Conservation (phyloP, 2,888 invertebrate genomes). For the Eugnorisma glareosa region DNA sequence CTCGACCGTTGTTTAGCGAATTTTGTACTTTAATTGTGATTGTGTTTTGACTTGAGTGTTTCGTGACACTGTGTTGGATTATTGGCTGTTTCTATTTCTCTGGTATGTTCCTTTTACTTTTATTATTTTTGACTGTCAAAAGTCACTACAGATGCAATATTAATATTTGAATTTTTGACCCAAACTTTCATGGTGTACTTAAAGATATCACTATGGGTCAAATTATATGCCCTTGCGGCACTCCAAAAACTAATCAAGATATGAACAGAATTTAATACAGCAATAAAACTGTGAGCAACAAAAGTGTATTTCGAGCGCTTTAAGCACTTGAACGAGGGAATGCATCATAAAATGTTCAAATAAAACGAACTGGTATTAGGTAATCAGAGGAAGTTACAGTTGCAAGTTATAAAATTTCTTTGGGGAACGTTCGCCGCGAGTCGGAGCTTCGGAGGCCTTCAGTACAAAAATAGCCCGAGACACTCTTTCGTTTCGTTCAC, state of each 20-base stretch:
- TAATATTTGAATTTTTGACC: not conserved
- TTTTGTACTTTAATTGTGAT: slow-evolving; percentile 75
- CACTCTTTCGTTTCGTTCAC: slow-evolving; percentile 85
- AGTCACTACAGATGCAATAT: not conserved
- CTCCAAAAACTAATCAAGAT: slow-evolving; percentile 41
- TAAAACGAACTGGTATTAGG: slow-evolving; percentile 74
- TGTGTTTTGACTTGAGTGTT: slow-evolving; percentile 81
- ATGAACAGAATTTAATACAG: slow-evolving; percentile 42
- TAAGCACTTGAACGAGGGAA: slow-evolving; percentile 43
- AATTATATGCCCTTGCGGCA: slow-evolving; percentile 59
- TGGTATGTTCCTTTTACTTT: slow-evolving; percentile 73
- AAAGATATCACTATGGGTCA: slow-evolving; percentile 22
- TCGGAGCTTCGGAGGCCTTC: slow-evolving; percentile 84
- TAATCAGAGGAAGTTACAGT: slow-evolving; percentile 82
- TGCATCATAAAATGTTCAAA: slow-evolving; percentile 60
- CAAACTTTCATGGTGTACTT: slow-evolving; percentile 14
- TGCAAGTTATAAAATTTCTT: slow-evolving; percentile 82
- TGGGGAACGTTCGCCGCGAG: slow-evolving; percentile 73
- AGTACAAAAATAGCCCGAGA: slow-evolving; percentile 87
- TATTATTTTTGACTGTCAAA: slow-evolving; percentile 8
- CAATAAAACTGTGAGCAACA: slow-evolving; percentile 35
- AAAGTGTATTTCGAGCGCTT: slow-evolving; percentile 48
- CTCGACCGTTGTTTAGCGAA: slow-evolving; percentile 78
- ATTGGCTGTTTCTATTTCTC: slow-evolving; percentile 67
- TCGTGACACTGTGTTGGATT: slow-evolving; percentile 83